Percentiles rank a stretch among this genome's conserved stretches.
Evolutionary conservation across 2,113 vertebrate species (phyloP).

Genomic region (Potamarius usumacintae): DNA sequence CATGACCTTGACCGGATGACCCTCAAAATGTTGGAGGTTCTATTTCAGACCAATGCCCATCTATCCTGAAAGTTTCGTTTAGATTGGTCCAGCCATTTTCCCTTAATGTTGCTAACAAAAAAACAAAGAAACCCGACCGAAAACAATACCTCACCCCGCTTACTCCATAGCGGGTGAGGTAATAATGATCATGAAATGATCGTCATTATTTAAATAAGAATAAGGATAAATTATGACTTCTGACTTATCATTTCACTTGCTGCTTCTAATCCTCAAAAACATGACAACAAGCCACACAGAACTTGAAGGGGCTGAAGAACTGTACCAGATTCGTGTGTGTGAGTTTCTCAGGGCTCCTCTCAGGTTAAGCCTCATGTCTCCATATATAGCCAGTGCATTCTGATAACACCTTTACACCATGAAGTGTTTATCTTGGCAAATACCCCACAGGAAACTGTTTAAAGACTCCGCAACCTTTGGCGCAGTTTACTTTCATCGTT

Average conservation of each 20-base stretch:
- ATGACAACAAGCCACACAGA: not conserved
- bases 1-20: no score
- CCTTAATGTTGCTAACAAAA: no score
- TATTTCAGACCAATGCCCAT: no score
- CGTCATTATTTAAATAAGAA: not conserved
- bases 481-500: constrained; percentile 41
- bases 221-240: not conserved
- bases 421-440: constrained; percentile 48
- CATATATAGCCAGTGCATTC: constrained; percentile 38
- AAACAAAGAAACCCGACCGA: no score
- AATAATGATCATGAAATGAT: no score
- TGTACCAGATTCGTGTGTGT: not conserved
- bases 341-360: constrained; percentile 14
- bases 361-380: constrained; percentile 37
- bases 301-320: not conserved
- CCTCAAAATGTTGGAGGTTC: no score
- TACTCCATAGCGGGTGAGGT: no score
- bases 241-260: not conserved
- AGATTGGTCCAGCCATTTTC: no score
- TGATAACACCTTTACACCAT: constrained; percentile 48
- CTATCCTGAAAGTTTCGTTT: no score
- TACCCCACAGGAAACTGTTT: constrained; percentile 45
- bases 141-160: no score
- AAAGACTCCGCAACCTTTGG: constrained; percentile 48
- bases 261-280: not conserved